Evolutionary conservation across 1,140 invertebrate species (phyloP).

Genomic region (Zophobas morio): DNA sequence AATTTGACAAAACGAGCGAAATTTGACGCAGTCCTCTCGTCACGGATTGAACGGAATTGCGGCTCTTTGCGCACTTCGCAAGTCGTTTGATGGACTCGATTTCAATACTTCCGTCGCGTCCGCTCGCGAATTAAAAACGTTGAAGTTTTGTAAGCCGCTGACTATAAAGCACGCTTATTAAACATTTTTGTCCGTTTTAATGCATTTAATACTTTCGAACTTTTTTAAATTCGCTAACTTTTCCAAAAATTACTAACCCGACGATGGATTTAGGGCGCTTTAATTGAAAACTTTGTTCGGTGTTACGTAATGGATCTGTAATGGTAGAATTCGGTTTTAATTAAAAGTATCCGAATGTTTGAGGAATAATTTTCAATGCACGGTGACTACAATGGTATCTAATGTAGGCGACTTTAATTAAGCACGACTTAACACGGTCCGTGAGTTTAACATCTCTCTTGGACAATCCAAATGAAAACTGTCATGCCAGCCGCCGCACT

Average conservation of each 20-base stretch:
- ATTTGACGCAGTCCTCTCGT: no score
- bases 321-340: neutral
- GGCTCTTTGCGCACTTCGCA: no score
- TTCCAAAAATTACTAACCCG: no score
- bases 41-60: no score
- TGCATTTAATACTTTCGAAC: no score
- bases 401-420: slow-evolving; percentile 32
- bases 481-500: slow-evolving; percentile 30
- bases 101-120: no score
- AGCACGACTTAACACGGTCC: slow-evolving; percentile 34
- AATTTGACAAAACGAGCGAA: no score
- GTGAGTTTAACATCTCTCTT: slow-evolving; percentile 23
- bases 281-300: neutral
- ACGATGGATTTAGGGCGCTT: neutral
- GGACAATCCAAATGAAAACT: slow-evolving; percentile 38
- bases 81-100: no score
- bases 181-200: neutral
- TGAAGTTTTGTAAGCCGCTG: no score
- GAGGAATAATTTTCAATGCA: slow-evolving; percentile 4
- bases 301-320: neutral
- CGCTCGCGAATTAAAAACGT: no score
- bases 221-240: no score
- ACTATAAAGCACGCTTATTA: no score
- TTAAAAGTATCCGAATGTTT: slow-evolving; percentile 9
- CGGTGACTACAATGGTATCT: neutral